Evolutionary conservation across 2,113 vertebrate genomes (phyloP), one percentile per base, ranked within the genome.

Genomic region (Passerina amoena): DNA sequence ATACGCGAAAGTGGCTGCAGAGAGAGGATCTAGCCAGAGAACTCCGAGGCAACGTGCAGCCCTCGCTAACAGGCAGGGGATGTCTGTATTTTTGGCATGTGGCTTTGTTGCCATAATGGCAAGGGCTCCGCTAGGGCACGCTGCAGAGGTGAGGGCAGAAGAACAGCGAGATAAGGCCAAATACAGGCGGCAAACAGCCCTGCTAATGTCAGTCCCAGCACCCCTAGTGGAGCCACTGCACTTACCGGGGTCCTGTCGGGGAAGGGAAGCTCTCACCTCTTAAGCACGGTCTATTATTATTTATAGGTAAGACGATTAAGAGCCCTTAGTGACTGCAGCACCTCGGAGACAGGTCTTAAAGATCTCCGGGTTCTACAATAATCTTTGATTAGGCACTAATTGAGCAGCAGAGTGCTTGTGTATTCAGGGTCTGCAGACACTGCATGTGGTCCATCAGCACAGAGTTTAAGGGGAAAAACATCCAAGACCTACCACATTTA

Each of bases 361-460:
- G 93, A 96, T 94, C 93, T 90, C 60, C 53, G 11, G 3, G 25
- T 71, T 91, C 87, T 77, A 86, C 89, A 94, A 66, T 88, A 92
- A 96, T 92, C 88, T 93, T 92, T 94, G 92, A 96, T 94, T 95
- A 94, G 90, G 96, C 82, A 95, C 86, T 96, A 96, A 92, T 92
- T 94, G 91, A 79, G 91, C 82, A 72, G 92, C 89, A 56, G 57
- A 76, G 68, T 10, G 76, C 93, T 65, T 85, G 61, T 82, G 85
- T 77, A 91, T 71, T 68, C 93, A 65, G 60, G 53, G 80, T 71
- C 88, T 77, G 86, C 83, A 70, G 78, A 82, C 33, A 10, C 86
- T 27, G 86, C 64, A 61, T 92, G 79, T 63, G 72, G 79, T 88
- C 19, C 1, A 64, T 53, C 92, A 76, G 70, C 87, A 21, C 0